Evolutionary conservation across 2,113 vertebrate genomes (phyloP), one percentile per base, ranked within the genome.

Genomic region (Zapus hudsonius): DNA sequence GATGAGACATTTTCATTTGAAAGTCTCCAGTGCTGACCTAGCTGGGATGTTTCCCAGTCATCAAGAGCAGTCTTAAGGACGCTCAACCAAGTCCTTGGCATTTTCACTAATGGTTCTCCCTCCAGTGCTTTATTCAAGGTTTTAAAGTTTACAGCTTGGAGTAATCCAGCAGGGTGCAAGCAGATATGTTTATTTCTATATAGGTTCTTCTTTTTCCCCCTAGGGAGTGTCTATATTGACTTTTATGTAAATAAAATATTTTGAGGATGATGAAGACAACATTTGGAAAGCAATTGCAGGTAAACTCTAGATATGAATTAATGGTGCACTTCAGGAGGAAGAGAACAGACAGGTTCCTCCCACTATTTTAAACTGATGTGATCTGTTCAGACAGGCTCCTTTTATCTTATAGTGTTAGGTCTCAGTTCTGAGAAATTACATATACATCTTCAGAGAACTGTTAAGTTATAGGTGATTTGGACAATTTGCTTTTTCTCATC

Each of bases 241-340:
- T 84, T 90, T 91, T 44, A 78, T 33, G 89, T 33, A 94, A 91
- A 69, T 70, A 75, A 95, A 95, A 83, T 92, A 78, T 80, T 90
- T 72, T n/a, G 20, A 84, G 66, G 38, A 52, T 42, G 17, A n/a
- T 17, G 55, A 86, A 86, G 80, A 47, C 38, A 75, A 75, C 22
- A n/a, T 70, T 82, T 90, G 83, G 78, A 87, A 96, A 59, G 47
- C 52, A 59, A 91, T 81, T 27, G 38, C 29, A 91, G 92, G 95
- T 73, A 82, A 90, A 82, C 47, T 86, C 38, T 38, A 86, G 79
- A 80, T 87, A 76, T 80, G 69, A 89, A 95, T 20, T 31, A 55
- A 79, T 72, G 12, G 64, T 63, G 20, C 22, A 36, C 36, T 84
- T 69, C 84, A 31, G 72, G 84, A 3, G 27, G 66, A 8, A 69